These are phyloP conservation scores for Ceratina australensis DNA, from an alignment of 1,140 invertebrate genomes.

Conservation along the genomic window DNA sequence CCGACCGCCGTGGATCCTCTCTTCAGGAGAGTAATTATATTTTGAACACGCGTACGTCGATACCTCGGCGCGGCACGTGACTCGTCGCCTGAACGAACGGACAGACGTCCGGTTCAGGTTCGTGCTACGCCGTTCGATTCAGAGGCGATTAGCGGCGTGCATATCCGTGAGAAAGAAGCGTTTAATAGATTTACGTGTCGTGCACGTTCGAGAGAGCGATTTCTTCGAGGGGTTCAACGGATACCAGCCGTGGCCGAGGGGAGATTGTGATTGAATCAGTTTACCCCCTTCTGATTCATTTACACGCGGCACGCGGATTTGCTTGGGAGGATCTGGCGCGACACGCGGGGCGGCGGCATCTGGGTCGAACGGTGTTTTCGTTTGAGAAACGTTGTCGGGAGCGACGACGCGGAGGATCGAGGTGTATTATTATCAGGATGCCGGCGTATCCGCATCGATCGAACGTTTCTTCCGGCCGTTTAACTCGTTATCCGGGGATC, in stretches of 20 bases:
- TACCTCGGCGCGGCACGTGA: too few species aligned
- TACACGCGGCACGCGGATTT: slow-evolving; percentile 35
- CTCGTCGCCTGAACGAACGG: too few species aligned
- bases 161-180: slow-evolving; percentile 38
- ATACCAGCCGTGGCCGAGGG: slow-evolving; percentile 5
- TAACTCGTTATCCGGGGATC: neutral
- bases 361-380: neutral
- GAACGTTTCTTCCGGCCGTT: neutral
- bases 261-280: slow-evolving; percentile 40
- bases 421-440: neutral
- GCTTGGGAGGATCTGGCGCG: neutral
- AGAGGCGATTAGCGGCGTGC: slow-evolving; percentile 17
- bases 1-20: too few species aligned
- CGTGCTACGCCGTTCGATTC: slow-evolving; percentile 4
- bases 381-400: neutral
- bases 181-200: slow-evolving; percentile 39
- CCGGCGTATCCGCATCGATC: neutral
- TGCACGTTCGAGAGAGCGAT: slow-evolving; percentile 19
- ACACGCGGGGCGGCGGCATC: neutral
- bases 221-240: slow-evolving; percentile 31
- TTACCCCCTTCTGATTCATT: slow-evolving; percentile 45
- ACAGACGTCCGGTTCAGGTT: too few species aligned
- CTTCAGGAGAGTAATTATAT: too few species aligned
- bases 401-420: neutral
- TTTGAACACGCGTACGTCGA: too few species aligned